Evolutionary conservation across 2,113 vertebrate genomes (phyloP), one percentile per base, ranked within the genome.

Genomic region (Turnix velox): DNA sequence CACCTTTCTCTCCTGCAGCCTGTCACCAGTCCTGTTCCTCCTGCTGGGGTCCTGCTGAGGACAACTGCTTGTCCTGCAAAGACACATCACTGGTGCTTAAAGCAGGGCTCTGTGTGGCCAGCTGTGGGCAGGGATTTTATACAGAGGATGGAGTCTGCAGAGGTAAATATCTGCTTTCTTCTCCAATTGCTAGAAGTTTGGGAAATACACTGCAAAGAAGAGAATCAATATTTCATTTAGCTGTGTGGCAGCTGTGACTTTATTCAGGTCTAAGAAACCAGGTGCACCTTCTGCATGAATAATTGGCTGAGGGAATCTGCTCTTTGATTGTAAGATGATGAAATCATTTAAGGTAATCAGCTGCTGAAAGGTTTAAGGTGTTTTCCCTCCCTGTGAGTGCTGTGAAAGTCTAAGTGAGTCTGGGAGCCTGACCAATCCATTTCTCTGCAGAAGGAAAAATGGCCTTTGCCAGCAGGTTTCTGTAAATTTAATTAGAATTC

Each of bases 21-120:
- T 99, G 99, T 77, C 98, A 99, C 0, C 85, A 97, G 71, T 98
- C 98, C 19, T 99, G 99, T 68, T 98, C 97, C 1, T 89, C 95
- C 0, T 99, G 99, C 90, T 94, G 83, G 35, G 99, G 99, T 9
- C 94, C 98, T 8, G 92, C 94, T 1, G 97, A 94, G 81, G 96
- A 84, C 95, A 97, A 98, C 8, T 99, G 99, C 37, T 22, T 96
- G 88, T 93, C 98, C 52, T 99, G 99, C 93, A 97, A 91, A 14
- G 97, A 98, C 61, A 67, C 94, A 0, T 96, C 97, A 2, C 96
- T 49, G 0, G 78, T 98, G 93, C 97, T 99, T 14, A 97, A 97
- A 86, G 97, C 91, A 0, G 98, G 98, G 7, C 48, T 82, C 37
- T 99, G 99, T 23, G 96, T 98, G 22, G 58, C 73, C 10, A 97